Percentiles rank a stretch among this genome's conserved stretches.
Conservation (phyloP, 2,888 invertebrate genomes). For the Epiblema foenella region DNA sequence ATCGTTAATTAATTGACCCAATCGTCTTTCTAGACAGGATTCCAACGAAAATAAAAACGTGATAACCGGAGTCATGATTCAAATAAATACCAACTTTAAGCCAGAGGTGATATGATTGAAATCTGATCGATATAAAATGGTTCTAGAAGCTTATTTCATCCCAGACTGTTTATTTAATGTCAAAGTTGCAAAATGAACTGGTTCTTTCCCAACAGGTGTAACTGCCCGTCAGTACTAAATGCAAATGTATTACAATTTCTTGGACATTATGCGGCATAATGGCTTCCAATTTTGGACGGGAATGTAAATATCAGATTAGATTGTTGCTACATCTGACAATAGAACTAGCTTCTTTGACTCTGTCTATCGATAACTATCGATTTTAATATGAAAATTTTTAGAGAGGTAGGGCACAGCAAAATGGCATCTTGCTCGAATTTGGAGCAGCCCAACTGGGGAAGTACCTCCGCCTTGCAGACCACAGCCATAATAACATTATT, state of each 20-base stretch:
- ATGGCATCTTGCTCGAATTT: no score
- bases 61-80: neutral
- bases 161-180: conserved; percentile 9
- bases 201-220: conserved; percentile 39
- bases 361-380: neutral
- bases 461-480: no score
- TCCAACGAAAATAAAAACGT: neutral
- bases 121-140: neutral
- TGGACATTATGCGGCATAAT: conserved; percentile 23
- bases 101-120: neutral
- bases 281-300: conserved; percentile 6
- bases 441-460: no score
- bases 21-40: neutral
- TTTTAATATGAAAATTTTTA: no score
- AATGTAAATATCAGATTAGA: neutral
- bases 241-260: conserved; percentile 28
- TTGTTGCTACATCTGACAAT: neutral
- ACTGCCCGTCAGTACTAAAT: conserved; percentile 14
- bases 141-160: neutral
- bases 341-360: neutral
- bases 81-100: neutral
- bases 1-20: conserved; percentile 15
- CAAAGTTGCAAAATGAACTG: conserved; percentile 25
- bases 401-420: no score
- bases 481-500: no score